Conservation (phyloP, 2,113 vertebrate species). For the Prionailurus viverrinus region DNA sequence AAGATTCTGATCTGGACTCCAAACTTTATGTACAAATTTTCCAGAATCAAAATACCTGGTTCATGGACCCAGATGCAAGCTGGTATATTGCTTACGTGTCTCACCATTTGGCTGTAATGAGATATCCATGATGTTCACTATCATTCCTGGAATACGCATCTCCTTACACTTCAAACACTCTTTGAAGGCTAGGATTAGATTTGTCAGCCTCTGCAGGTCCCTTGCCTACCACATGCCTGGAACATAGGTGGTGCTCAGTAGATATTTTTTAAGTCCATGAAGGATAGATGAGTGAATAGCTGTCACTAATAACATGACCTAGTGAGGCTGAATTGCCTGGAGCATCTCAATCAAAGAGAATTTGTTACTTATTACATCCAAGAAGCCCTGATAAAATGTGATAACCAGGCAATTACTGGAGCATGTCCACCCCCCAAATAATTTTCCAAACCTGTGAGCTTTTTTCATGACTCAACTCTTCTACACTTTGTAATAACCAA, state of each 20-base stretch:
- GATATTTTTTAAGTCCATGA: background rate
- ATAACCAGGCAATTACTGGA: background rate
- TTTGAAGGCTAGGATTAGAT: background rate
- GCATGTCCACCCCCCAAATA: background rate
- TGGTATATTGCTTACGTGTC: background rate
- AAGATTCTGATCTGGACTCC: background rate
- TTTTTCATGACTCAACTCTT: conserved; percentile 31
- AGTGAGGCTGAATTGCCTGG: background rate
- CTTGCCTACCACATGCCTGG: background rate
- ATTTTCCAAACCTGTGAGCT: background rate
- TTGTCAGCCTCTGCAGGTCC: background rate
- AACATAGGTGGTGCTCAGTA: background rate
- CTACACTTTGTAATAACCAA: background rate
- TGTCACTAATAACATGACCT: background rate
- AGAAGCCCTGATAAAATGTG: background rate
- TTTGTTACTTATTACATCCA: background rate
- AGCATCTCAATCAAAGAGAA: background rate
- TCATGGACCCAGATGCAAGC: background rate
- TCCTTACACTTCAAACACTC: background rate
- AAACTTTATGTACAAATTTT: background rate
- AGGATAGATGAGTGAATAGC: background rate
- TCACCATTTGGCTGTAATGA: background rate
- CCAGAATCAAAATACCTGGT: background rate
- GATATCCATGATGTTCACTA: background rate
- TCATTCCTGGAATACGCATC: background rate